Conservation (phyloP, 2,797 vertebrate species). For the Tauraco hartlaubi region DNA sequence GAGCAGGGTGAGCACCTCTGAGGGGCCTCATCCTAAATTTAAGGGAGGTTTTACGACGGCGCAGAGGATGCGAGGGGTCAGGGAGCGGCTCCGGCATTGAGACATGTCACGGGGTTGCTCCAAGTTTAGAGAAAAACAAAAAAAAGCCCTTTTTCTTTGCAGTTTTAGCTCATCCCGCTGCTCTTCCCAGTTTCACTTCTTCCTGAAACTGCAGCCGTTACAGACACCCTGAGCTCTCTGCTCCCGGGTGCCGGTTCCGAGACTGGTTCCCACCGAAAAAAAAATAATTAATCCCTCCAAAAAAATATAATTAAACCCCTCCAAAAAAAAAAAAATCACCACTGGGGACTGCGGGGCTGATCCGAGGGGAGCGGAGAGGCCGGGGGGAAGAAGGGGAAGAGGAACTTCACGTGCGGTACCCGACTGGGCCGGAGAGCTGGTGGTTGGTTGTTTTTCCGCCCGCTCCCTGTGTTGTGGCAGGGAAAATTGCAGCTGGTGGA, state of each 20-base stretch:
- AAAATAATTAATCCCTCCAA: too few species aligned
- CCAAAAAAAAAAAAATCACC: not conserved
- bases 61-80: not conserved
- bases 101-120: not conserved
- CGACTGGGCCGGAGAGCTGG: rapidly evolving
- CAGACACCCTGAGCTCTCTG: too few species aligned
- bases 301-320: not conserved
- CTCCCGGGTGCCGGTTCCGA: too few species aligned
- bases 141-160: not conserved
- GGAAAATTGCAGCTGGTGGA: not conserved
- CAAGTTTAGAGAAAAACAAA: not conserved
- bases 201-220: not conserved
- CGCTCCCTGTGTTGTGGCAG: not conserved
- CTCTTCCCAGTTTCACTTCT: constrained; percentile 13
- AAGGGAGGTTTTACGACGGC: not conserved
- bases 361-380: not conserved
- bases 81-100: not conserved
- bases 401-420: not conserved
- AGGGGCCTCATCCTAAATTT: not conserved
- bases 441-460: too few species aligned
- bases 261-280: not conserved
- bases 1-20: not conserved
- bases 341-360: not conserved
- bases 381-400: not conserved
- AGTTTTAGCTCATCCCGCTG: not conserved